Evolutionary conservation across 2,888 invertebrate genomes (phyloP), one percentile per base, ranked within the genome.

Genomic region (Thera obeliscata): DNA sequence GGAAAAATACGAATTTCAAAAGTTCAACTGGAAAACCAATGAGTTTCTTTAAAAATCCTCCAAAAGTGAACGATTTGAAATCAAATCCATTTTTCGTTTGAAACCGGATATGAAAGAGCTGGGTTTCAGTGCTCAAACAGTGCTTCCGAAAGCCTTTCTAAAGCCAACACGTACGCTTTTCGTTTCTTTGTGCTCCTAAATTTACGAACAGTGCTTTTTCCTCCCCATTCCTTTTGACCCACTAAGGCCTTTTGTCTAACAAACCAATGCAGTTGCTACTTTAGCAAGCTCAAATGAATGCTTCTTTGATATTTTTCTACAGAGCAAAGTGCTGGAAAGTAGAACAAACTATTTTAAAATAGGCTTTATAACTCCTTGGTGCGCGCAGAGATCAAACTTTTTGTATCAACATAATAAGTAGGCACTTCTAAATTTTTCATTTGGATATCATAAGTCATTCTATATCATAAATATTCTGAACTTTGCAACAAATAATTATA

Each of bases 41-140:
- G 3, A 22, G n/a, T 49, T 50, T 22, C 22, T 52, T 52, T 7
- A 8, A 52, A 33, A 52, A 33, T 50, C 50, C 22, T 33, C 33
- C 9, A 9, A 33, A 52, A 52, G 9, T 52, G 9, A 52, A 52
- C 33, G 7, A 9, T 52, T 52, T 52, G 43, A 46, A 46, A 46
- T 74, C 71, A 64, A 77, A 73, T 74, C 73, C 61, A 75, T 76
- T 85, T 82, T 81, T 70, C 75, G 70, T 60, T 76, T 78, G 77
- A 79, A 83, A 83, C 81, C 81, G 84, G 85, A 85, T 84, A 87
- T 86, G 84, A 87, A 79, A 84, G 81, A 81, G 80, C 54, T 54
- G 79, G 80, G 83, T 81, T 83, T 83, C 80, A 76, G 79, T 69
- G 76, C 74, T 77, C 68, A 41, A 70, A 79, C 71, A 69, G 68